phyloP scores from a whole-genome alignment of 2,797 vertebrate genomes.

The Pangasius sanitwongsei region DNA sequence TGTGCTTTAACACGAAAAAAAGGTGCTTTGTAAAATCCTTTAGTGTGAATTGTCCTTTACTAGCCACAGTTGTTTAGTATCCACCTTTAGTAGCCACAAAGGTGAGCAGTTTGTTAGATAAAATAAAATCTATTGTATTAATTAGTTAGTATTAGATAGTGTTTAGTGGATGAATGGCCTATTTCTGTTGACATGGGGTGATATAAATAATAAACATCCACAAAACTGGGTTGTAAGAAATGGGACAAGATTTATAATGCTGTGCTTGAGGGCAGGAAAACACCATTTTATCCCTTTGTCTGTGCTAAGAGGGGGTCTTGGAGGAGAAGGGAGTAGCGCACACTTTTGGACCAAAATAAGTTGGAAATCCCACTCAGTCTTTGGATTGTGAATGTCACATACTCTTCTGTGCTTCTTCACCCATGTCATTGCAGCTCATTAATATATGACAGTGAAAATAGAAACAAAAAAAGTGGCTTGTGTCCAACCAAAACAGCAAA shows the following conservation, averaged over 20 bases:
- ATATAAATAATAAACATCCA: constrained; percentile 15
- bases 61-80: not conserved
- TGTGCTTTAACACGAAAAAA: not conserved
- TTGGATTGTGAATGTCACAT: constrained; percentile 16
- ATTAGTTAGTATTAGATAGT: not conserved
- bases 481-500: not conserved
- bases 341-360: not conserved
- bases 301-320: not conserved
- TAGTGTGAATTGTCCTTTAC: not conserved
- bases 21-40: constrained; percentile 3
- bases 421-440: constrained; percentile 4
- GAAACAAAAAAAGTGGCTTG: not conserved
- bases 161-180: not conserved
- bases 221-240: constrained; percentile 18
- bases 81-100: not conserved
- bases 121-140: not conserved
- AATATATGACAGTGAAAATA: constrained; percentile 4
- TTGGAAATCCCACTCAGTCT: not conserved
- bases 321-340: not conserved
- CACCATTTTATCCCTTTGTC: not conserved
- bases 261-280: not conserved
- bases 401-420: not conserved
- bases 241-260: not conserved
- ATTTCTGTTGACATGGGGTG: not conserved
- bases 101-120: not conserved